phyloP scores from a whole-genome alignment of 2,797 vertebrate genomes.

The Ciconia nigra region DNA sequence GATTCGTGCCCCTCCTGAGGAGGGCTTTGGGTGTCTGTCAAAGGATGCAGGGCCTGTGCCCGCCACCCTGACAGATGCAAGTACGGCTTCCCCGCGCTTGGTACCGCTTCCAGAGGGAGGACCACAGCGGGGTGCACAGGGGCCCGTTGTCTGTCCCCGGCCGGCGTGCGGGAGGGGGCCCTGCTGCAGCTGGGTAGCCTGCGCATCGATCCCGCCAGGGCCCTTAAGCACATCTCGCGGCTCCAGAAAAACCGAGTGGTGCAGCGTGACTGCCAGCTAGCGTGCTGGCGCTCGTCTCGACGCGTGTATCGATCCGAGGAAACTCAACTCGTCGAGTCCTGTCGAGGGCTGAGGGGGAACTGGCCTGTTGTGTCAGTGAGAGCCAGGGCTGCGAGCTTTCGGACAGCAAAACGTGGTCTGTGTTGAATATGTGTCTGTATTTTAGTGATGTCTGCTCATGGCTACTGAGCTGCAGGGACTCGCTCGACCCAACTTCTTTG shows the following conservation, averaged over 20 bases:
- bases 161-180: fast-evolving
- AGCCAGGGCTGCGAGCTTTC: neutral
- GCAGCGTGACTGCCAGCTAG: neutral
- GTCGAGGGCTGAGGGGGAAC: fast-evolving
- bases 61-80: neutral
- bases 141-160: fast-evolving
- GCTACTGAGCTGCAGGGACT: neutral
- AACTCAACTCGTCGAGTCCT: fast-evolving
- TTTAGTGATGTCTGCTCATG: neutral
- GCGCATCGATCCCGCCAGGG: fast-evolving
- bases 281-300: fast-evolving
- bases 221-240: fast-evolving
- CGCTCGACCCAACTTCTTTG: neutral
- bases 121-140: fast-evolving
- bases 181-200: neutral
- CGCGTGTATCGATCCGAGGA: fast-evolving
- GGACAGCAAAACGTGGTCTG: fast-evolving
- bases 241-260: fast-evolving
- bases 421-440: fast-evolving
- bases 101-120: neutral
- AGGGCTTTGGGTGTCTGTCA: neutral
- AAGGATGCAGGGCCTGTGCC: neutral
- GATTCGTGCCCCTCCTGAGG: fast-evolving
- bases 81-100: neutral
- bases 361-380: fast-evolving